phyloP scores from a whole-genome alignment of 2,113 vertebrate species.

The Etia nguti region DNA sequence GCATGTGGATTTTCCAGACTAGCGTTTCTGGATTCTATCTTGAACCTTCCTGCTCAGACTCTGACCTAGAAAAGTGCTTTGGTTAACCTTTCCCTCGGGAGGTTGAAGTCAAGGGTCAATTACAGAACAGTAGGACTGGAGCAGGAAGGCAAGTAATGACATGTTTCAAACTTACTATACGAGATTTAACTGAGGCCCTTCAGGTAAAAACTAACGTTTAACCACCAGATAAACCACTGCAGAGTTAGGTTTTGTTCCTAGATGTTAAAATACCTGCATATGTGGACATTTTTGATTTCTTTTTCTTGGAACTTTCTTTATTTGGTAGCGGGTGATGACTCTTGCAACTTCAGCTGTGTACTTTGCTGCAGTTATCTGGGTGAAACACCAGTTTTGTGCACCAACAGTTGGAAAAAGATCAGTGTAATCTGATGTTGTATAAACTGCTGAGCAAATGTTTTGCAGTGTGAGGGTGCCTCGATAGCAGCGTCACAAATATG shows the following conservation, averaged over 20 bases:
- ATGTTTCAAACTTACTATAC: background rate
- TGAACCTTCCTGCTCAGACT: background rate
- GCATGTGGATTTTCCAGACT: background rate
- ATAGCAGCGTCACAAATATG: constrained; percentile 14
- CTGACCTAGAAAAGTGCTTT: background rate
- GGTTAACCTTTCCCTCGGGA: background rate
- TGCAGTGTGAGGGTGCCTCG: background rate
- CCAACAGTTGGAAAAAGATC: constrained; percentile 22
- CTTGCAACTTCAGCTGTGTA: background rate
- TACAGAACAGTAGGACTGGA: background rate
- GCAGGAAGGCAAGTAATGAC: background rate
- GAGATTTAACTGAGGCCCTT: background rate
- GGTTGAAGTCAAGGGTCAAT: constrained; percentile 18
- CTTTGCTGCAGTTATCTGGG: constrained; percentile 21
- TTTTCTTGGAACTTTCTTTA: background rate
- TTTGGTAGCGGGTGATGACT: background rate
- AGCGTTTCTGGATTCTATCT: background rate
- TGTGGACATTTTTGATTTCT: background rate
- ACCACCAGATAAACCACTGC: background rate
- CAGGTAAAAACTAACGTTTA: background rate
- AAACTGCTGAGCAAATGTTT: constrained; percentile 40
- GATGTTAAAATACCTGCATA: background rate
- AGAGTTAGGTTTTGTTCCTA: background rate
- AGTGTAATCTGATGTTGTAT: constrained; percentile 41
- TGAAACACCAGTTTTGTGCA: constrained; percentile 19